Conservation (phyloP, 2,888 invertebrate genomes). For the Lasioglossum vierecki region DNA sequence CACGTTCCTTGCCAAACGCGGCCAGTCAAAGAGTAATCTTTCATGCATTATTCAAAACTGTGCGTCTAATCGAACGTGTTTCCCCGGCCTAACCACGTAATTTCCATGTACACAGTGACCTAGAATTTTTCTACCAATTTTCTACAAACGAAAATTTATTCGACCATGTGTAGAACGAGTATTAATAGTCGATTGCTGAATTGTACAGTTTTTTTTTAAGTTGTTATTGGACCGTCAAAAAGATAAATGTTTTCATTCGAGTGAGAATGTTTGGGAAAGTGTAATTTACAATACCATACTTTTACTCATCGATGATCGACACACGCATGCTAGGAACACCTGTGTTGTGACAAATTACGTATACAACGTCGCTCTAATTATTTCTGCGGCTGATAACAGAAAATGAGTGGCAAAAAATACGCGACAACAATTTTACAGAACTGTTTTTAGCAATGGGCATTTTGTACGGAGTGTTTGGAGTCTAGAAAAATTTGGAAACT, state of each 20-base stretch:
- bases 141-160: neutral
- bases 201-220: neutral
- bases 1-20: neutral
- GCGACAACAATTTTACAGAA: neutral
- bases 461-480: neutral
- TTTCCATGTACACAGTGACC: neutral
- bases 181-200: neutral
- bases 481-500: neutral
- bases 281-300: neutral
- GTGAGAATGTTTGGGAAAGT: neutral
- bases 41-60: slow-evolving; percentile 20
- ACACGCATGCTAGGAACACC: neutral
- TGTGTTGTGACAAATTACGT: too few species aligned
- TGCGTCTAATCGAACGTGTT: neutral
- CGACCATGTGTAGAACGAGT: neutral
- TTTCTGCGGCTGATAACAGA: too few species aligned
- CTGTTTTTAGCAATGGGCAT: neutral
- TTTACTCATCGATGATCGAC: neutral
- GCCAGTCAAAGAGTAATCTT: neutral
- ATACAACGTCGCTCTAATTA: neutral
- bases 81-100: too few species aligned
- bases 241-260: neutral
- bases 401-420: neutral
- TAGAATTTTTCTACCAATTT: neutral
- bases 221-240: neutral